Evolutionary conservation across 2,797 vertebrate species (phyloP).

Genomic region (Fistularia commersonii): DNA sequence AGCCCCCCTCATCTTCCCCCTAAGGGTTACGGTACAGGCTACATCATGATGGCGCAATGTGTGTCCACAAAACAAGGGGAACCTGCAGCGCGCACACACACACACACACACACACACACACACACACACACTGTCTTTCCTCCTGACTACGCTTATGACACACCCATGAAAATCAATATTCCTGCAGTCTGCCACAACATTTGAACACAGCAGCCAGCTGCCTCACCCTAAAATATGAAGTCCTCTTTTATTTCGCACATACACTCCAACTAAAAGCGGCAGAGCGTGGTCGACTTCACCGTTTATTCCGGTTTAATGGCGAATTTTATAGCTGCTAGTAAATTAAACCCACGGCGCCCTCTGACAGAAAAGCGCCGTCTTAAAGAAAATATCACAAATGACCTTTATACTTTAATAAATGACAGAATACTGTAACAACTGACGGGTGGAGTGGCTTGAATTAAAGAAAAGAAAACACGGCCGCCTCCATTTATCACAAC

Average conservation of each 20-base stretch:
- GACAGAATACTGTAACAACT: too few species aligned
- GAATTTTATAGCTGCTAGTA: conserved; percentile 4
- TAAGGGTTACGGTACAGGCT: too few species aligned
- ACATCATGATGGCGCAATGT: background rate
- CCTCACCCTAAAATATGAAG: background rate
- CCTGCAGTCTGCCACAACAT: conserved; percentile 36
- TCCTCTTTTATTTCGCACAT: conserved; percentile 9
- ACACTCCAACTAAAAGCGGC: conserved; percentile 14
- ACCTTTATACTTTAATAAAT: too few species aligned
- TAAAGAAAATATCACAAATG: too few species aligned
- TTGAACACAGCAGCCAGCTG: conserved; percentile 12
- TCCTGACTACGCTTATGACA: conserved; percentile 25
- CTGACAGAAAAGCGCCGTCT: too few species aligned
- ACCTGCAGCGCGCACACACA: background rate
- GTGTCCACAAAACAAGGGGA: background rate
- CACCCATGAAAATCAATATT: conserved; percentile 47
- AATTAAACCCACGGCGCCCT: background rate
- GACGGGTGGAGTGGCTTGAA: too few species aligned
- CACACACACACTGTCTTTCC: conserved; percentile 6
- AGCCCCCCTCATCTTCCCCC: too few species aligned
- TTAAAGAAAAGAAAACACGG: too few species aligned
- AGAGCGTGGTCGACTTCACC: conserved; percentile 1
- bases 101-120: background rate
- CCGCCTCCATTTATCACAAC: too few species aligned
- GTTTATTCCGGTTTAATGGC: conserved; percentile 3